Evolutionary conservation across 1,140 invertebrate species (phyloP).

Genomic region (Cataglyphis hispanica): DNA sequence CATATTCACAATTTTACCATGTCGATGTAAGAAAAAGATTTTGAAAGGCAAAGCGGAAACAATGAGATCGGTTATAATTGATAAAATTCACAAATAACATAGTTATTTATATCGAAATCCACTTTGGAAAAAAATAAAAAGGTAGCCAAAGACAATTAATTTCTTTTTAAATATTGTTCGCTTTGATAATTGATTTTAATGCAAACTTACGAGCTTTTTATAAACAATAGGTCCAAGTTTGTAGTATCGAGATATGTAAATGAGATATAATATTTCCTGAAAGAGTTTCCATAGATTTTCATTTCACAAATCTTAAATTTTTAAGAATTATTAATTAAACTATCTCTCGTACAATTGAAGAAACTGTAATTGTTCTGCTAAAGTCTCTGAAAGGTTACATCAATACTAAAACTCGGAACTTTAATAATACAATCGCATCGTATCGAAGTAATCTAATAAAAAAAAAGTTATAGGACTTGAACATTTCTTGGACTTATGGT

Average conservation of each 20-base stretch:
- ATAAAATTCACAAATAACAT: slow-evolving; percentile 3
- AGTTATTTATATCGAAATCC: neutral
- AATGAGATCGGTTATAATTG: slow-evolving; percentile 57
- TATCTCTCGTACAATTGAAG: neutral
- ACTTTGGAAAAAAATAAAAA: neutral
- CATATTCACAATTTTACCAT: slow-evolving; percentile 49
- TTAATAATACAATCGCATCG: slow-evolving; percentile 7
- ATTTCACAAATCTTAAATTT: neutral
- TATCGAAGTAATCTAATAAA: slow-evolving; percentile 8
- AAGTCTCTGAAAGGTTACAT: neutral
- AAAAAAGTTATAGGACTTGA: slow-evolving; percentile 12
- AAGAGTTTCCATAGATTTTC: neutral
- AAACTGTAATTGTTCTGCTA: slow-evolving; percentile 4
- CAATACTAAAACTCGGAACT: slow-evolving; percentile 12
- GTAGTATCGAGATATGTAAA: neutral
- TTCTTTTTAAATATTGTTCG: slow-evolving; percentile 13
- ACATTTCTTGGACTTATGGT: slow-evolving; percentile 29
- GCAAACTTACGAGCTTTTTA: neutral
- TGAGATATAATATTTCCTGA: neutral
- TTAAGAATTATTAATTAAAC: slow-evolving; percentile 6
- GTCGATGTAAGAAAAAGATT: neutral
- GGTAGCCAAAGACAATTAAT: neutral
- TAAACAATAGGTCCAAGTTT: neutral
- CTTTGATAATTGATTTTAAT: neutral
- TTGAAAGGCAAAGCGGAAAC: neutral